A percentile compares a stretch with the other conserved stretches of the same genome.
Evolutionary conservation across 2,113 vertebrate species (phyloP).

Genomic region (Plecturocebus donacophilus): DNA sequence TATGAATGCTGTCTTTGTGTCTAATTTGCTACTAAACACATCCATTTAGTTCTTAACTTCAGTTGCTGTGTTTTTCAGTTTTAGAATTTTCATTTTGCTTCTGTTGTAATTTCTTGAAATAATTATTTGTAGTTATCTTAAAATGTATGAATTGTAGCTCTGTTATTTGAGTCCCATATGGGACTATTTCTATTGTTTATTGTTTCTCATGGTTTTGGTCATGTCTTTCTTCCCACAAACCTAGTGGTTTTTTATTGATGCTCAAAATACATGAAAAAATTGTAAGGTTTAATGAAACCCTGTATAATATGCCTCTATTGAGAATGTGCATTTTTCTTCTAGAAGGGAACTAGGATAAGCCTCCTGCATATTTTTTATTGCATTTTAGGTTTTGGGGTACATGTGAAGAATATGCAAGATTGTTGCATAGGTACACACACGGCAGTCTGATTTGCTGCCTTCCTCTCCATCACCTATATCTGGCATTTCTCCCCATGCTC

Average conservation of each 20-base stretch:
- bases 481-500: too few species aligned
- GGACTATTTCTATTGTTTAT: background rate
- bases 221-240: background rate
- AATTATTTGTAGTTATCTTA: constrained; percentile 2
- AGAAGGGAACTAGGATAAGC: background rate
- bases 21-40: background rate
- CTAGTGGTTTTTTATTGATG: background rate
- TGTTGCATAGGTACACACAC: too few species aligned
- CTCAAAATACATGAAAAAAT: background rate
- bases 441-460: too few species aligned
- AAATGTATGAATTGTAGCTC: background rate
- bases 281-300: background rate
- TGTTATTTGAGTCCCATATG: background rate
- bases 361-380: background rate
- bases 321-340: background rate
- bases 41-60: constrained; percentile 21
- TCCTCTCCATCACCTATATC: too few species aligned
- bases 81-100: constrained; percentile 9
- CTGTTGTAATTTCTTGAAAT: background rate
- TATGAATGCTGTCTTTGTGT: background rate
- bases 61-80: background rate
- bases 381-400: too few species aligned
- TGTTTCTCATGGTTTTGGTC: background rate
- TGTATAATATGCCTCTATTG: background rate
- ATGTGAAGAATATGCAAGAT: too few species aligned